Evolutionary conservation across 2,888 invertebrate genomes (phyloP), one percentile per base, ranked within the genome.

Genomic region (Thymelicus sylvestris): DNA sequence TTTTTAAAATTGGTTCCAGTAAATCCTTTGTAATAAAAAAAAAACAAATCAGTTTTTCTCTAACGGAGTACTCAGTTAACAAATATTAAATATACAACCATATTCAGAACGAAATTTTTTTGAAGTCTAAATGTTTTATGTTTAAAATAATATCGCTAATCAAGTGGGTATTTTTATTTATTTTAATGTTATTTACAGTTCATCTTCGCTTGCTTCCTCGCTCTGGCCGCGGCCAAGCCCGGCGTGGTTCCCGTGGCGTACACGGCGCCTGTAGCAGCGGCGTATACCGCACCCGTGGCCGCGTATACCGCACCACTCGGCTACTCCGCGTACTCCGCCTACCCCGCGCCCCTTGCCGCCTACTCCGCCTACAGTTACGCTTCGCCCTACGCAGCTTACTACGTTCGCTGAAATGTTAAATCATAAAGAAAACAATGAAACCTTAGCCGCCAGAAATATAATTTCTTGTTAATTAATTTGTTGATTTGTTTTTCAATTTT

Each of bases 181-280:
- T 31, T 31, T 44, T 44, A 4, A 12, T 44, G 7, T 52, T 15
- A 19, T 19, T 52, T 81, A 8, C 82, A 95, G 95, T 83, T 88
- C 74, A 76, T 89, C 74, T 84, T 95, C 83, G 86, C 90, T 63
- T 94, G 93, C 78, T 83, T 95, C 78, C 77, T 95, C 85, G 94
- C 92, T 41, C 76, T 92, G 72, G 94, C 91, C 61, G 86, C 88
- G 57, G 94, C 94, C 67, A 90, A 91, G 78, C 93, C 94, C 60
- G 84, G 80, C 44, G 71, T 87, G 59, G 63, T 79, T 7, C 78
- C 80, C 8, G 77, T 78, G n/a, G 84, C 86, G 10, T 81, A 81
- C 76, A 77, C 85, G 15, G 78, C 84, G 2, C 80, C 78, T 1
- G 74, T 81, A 31, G 86, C 83, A 8, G 80, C 86, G 4, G 82